These are phyloP conservation scores for Drosophila dives DNA, from an alignment of 2,888 invertebrate species.

Conservation along the genomic window DNA sequence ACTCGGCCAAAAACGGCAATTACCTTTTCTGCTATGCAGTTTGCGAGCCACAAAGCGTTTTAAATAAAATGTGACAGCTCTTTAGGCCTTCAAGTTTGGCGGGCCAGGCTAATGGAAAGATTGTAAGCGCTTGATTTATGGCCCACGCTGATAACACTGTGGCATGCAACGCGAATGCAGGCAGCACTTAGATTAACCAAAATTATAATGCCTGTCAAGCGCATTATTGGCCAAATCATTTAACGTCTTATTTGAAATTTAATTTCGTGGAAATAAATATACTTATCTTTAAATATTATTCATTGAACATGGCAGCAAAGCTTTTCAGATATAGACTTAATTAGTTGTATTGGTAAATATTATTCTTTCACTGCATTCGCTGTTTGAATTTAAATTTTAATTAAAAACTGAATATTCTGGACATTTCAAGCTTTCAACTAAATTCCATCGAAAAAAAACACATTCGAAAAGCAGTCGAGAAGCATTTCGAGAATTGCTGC, in stretches of 20 bases:
- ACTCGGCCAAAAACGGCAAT: constrained; percentile 53
- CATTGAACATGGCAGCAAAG: background rate
- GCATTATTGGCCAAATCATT: constrained; percentile 1
- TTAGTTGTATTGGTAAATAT: background rate
- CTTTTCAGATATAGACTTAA: background rate
- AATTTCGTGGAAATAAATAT: background rate
- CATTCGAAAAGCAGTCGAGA: background rate
- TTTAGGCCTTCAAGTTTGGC: constrained; percentile 45
- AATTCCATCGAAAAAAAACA: background rate
- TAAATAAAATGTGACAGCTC: constrained; percentile 65
- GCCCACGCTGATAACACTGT: constrained; percentile 53
- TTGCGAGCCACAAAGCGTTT: constrained; percentile 44
- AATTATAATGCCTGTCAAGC: background rate
- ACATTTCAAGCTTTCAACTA: background rate
- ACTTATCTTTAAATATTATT: background rate
- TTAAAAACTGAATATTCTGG: background rate
- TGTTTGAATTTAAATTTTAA: background rate
- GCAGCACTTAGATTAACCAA: too few species aligned
- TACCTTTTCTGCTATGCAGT: constrained; percentile 43
- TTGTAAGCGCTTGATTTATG: constrained; percentile 66
- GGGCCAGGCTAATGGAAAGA: constrained; percentile 64
- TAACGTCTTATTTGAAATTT: background rate
- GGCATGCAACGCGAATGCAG: constrained; percentile 54
- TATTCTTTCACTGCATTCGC: background rate
- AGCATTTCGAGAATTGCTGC: constrained; percentile 14